phyloP scores from a whole-genome alignment of 1,140 invertebrate species.

The Aphelinus certus region DNA sequence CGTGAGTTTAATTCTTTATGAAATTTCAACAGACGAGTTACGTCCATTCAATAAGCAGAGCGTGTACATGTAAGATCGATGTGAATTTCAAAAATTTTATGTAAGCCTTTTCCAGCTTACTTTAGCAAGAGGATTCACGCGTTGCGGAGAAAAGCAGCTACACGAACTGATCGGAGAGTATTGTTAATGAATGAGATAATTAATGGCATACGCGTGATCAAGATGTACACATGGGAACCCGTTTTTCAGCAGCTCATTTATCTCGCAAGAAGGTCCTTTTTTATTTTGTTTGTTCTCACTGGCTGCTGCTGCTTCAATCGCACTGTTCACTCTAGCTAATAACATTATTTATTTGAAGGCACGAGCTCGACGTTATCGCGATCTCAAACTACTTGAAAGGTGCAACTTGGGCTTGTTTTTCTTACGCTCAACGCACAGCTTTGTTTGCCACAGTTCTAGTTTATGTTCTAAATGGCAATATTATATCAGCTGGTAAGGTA shows the following conservation, averaged over 20 bases:
- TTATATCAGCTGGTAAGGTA: conserved; percentile 74
- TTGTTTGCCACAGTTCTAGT: conserved; percentile 77
- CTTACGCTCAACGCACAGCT: conserved; percentile 77
- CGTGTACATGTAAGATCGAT: not conserved
- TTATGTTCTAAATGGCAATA: conserved; percentile 72
- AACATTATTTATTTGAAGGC: conserved; percentile 54
- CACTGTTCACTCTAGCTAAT: no score
- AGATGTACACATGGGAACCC: conserved; percentile 89
- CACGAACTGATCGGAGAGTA: conserved; percentile 70
- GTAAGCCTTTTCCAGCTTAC: conserved; percentile 50
- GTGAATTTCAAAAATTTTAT: no score
- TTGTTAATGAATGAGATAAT: conserved; percentile 74
- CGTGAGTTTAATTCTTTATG: no score
- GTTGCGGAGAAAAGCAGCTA: conserved; percentile 63
- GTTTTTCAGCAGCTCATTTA: conserved; percentile 75
- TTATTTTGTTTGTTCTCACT: no score
- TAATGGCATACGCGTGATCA: conserved; percentile 72
- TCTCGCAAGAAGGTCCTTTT: conserved; percentile 45
- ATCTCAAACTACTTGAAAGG: conserved; percentile 78
- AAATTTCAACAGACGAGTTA: not conserved
- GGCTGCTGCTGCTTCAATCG: no score
- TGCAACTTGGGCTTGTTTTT: conserved; percentile 73
- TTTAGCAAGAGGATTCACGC: conserved; percentile 64
- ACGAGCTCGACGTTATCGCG: conserved; percentile 75
- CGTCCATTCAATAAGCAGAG: not conserved